A percentile compares a stretch with the other conserved stretches of the same genome.
Conservation (phyloP, 2,113 vertebrate species). For the Ceuthmochares aereus region DNA sequence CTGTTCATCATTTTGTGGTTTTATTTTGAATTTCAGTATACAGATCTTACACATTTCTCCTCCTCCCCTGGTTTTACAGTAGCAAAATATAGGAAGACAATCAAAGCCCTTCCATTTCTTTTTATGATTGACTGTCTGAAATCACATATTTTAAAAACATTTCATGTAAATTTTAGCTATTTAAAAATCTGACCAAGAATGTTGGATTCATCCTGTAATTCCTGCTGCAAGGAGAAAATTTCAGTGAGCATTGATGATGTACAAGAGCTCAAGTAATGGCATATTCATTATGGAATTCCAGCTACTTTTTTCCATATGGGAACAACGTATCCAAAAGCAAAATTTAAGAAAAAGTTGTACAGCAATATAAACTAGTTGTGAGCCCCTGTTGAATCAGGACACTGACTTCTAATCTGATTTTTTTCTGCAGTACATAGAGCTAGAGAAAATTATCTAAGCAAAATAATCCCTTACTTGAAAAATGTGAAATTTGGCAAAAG, state of each 20-base stretch:
- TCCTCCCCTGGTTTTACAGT: not conserved
- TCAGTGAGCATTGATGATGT: not conserved
- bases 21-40: not conserved
- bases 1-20: not conserved
- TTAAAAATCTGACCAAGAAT: not conserved
- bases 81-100: not conserved
- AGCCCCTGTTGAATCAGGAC: not conserved
- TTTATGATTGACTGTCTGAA: not conserved
- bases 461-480: not conserved
- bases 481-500: not conserved
- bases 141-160: not conserved
- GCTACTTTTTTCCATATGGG: not conserved
- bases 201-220: not conserved
- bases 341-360: not conserved
- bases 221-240: not conserved
- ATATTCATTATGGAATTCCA: not conserved
- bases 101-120: not conserved
- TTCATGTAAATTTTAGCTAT: not conserved
- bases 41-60: not conserved
- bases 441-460: not conserved
- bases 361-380: not conserved
- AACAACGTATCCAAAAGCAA: not conserved
- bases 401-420: not conserved
- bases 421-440: not conserved
- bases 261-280: not conserved